Evolutionary conservation across 1,140 invertebrate genomes (phyloP), one percentile per base, ranked within the genome.

Genomic region (Drosophila lini): DNA sequence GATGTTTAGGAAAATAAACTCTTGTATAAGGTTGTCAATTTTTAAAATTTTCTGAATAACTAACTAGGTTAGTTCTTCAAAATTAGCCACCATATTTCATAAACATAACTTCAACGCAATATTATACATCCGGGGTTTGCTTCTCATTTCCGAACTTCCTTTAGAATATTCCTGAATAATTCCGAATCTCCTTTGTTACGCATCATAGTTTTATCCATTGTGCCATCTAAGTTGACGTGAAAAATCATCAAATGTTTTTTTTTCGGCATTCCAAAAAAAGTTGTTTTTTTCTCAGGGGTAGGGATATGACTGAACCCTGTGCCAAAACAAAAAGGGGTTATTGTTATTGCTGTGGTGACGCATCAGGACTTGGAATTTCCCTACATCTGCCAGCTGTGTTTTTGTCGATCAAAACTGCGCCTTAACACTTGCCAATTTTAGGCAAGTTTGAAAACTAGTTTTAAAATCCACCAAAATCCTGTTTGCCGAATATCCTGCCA

Each of bases 351-450:
- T 76, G 44, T 83, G 80, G 74, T 88, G 80, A 88, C 83, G 83
- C 83, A 86, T 88, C 83, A 88, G 79, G 58, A 79, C 79, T 53
- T 55, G 71, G 84, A 48, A 83, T 83, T 74, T 77, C 80, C 63
- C 63, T 59, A 67, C 63, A 59, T 22, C 34, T 56, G 68, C 80
- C 83, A 88, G 83, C 88, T 88, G 83, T 88, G 32, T 53, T 53
- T 80, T 77, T 45, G 34, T 10, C 13, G 1, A 15, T 28, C 32
- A n/a, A 60, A 78, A 69, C 60, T 74, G 61, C 61, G 68, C 47
- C 50, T 75, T 55, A 61, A 64, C 82, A 86, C 82, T 86, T 86
- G 82, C 82, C 80, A 80, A 82, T 82, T 82, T 76, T 56, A 56
- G 58, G 63, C 60, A 61, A 84, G 70, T 75, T 71, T 48, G 25